Base-by-base conservation (phyloP, 1,140 invertebrate species). In the Bombus confusus region DNA sequence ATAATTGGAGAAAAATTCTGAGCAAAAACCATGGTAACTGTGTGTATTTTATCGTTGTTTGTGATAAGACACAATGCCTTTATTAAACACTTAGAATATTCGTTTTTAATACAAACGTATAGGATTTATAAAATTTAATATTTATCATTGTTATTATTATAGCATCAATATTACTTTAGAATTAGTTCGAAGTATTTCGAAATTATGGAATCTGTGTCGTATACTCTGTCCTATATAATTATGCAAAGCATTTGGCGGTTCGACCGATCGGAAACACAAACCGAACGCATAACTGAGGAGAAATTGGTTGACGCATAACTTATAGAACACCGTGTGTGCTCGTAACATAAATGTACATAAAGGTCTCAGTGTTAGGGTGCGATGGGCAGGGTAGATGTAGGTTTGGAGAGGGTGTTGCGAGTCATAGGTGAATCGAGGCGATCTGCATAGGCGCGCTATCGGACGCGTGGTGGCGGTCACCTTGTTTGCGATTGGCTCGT, bases 401-500 rank as follows among this genome's bases (percentile, higher is more conserved):
- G 57, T 25, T 22, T 52, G 47, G 18, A 25, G 18, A 34, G 68
- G 34, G 52, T 62, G 68, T n/a, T n/a, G 39, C 31, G 4, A 57
- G 13, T 59, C 64, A 37, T 47, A 57, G 43, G 82, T 84, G 82
- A 78, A 84, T 71, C 37, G 57, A 69, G 18, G 69, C 47, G 71
- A 83, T 83, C 72, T 83, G 73, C 73, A 71, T 79, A 80, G 77
- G 72, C 59, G 47, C 59, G 81, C 74, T 86, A 83, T 86, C 85
- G 80, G 80, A 43, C 64, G 71, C 83, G 72, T 52, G n/a, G 72
- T 47, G 6, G 87, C 47, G 73, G 82, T 75, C 80, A 75, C 41
- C 80, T 86, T 89, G 87, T 89, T 88, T 88, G 84, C 80, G 64
- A 86, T 88, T 84, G 80, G 87, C 87, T 89, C 85, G 87, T 89